These are phyloP conservation scores for Potorous gilbertii DNA, from an alignment of 2,797 vertebrate genomes.

Conservation along the genomic window DNA sequence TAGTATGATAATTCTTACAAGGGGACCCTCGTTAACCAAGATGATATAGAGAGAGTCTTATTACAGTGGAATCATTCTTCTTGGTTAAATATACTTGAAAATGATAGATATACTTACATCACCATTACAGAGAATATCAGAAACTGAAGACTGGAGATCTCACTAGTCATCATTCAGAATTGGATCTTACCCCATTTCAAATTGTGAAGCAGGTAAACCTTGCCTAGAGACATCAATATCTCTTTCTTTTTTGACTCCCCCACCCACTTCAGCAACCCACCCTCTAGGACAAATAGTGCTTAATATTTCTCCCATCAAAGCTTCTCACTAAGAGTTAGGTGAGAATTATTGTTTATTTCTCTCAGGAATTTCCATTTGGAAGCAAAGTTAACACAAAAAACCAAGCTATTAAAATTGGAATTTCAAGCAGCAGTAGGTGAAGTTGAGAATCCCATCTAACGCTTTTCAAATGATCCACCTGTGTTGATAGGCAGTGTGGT, in stretches of 20 bases:
- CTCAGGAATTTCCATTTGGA: not conserved
- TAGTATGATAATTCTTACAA: constrained; percentile 19
- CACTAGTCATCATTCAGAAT: not conserved
- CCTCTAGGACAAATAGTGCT: not conserved
- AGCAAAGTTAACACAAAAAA: not conserved
- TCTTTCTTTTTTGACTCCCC: too few species aligned
- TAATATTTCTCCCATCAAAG: not conserved
- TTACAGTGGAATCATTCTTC: not conserved
- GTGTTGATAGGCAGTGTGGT: not conserved
- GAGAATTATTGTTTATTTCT: not conserved
- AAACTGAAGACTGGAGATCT: not conserved
- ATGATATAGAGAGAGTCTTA: constrained; percentile 5
- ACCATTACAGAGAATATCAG: not conserved
- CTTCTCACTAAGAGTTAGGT: not conserved
- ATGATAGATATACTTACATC: not conserved
- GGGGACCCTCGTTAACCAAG: not conserved
- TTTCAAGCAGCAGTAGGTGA: not conserved
- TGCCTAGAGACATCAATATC: too few species aligned
- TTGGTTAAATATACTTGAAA: not conserved
- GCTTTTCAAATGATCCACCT: not conserved
- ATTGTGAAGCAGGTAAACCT: not conserved
- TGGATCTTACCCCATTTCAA: not conserved
- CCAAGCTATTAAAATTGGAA: not conserved
- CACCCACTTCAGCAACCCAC: not conserved
- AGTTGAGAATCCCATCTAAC: not conserved